Conservation (phyloP, 2,113 vertebrate species). For the Ellobius talpinus region DNA sequence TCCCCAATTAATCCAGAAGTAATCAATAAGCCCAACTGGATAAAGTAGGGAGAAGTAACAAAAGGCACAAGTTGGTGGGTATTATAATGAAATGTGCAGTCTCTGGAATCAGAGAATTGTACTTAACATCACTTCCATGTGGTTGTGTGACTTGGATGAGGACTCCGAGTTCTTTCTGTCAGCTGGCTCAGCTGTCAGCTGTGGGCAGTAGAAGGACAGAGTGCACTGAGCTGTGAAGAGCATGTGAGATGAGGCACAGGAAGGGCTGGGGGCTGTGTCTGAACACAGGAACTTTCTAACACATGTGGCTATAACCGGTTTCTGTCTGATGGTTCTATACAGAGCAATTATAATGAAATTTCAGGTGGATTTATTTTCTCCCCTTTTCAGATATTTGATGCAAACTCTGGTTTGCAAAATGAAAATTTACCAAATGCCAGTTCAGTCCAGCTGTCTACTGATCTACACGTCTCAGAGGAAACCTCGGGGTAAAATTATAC, state of each 20-base stretch:
- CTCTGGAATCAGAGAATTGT: not conserved
- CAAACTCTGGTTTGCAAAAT: constrained; percentile 34
- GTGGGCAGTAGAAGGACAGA: not conserved
- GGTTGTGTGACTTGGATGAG: not conserved
- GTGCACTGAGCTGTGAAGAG: not conserved
- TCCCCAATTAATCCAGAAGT: not conserved
- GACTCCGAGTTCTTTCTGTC: not conserved
- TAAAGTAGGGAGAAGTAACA: not conserved
- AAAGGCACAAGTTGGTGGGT: not conserved
- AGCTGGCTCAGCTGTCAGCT: not conserved
- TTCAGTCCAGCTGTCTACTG: constrained; percentile 48
- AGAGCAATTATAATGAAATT: not conserved
- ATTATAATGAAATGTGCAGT: not conserved
- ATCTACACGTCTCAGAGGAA: constrained; percentile 43
- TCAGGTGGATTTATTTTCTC: constrained; percentile 48
- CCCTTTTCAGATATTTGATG: constrained; percentile 79
- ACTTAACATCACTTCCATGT: not conserved
- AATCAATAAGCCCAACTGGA: constrained; percentile 31
- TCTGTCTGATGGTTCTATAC: not conserved
- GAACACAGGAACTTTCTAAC: not conserved
- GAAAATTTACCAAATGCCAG: constrained; percentile 67
- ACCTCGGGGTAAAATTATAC: constrained; percentile 79
- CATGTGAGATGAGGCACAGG: not conserved
- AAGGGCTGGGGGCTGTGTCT: not conserved
- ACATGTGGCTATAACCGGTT: not conserved